A percentile compares a stretch with the other conserved stretches of the same genome.
Evolutionary conservation across 2,113 vertebrate species (phyloP).

Genomic region (Clarias gariepinus): DNA sequence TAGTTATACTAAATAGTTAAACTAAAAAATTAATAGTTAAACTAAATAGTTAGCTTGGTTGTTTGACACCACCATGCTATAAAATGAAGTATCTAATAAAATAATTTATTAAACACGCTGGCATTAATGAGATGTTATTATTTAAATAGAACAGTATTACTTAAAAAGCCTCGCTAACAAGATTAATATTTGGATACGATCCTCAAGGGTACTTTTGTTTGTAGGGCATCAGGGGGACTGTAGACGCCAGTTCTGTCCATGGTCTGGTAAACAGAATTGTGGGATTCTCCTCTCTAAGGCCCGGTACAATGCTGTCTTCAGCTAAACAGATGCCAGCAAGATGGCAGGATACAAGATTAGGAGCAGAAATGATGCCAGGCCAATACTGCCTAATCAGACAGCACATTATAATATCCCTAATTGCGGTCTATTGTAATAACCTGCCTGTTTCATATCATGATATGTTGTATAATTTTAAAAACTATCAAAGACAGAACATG

Average conservation of each 20-base stretch:
- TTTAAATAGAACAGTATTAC: neutral
- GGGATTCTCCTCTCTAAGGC: neutral
- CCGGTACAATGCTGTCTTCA: neutral
- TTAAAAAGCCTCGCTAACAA: neutral
- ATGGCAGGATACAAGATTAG: neutral
- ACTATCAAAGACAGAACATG: slow-evolving; percentile 22
- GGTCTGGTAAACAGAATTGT: neutral
- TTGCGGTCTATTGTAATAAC: neutral
- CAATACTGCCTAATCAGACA: neutral
- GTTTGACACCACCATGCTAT: neutral
- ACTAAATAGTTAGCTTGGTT: neutral
- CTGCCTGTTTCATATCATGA: neutral
- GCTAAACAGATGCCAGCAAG: neutral
- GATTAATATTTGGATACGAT: neutral
- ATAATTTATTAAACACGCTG: neutral
- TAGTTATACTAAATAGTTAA: neutral
- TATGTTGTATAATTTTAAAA: neutral
- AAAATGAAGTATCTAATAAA: neutral
- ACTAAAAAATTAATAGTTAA: too few relatives aligned
- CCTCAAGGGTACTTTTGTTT: neutral
- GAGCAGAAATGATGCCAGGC: neutral
- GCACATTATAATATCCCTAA: neutral
- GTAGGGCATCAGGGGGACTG: neutral
- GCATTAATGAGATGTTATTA: neutral
- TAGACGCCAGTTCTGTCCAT: neutral